phyloP scores from a whole-genome alignment of 2,888 invertebrate genomes.

The Drosophila merina region DNA sequence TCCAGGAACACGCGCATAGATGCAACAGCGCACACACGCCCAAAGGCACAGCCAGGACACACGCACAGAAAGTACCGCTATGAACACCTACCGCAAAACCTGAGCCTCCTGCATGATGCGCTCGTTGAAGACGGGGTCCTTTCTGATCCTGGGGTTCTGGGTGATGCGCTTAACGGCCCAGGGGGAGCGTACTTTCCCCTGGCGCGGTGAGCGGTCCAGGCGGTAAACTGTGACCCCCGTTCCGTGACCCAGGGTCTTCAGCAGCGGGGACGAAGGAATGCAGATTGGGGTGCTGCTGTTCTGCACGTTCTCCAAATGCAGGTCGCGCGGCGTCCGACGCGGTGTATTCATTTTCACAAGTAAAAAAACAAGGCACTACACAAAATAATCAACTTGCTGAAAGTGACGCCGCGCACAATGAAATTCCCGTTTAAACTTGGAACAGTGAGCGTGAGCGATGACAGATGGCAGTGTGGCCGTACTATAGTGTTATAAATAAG shows the following conservation, averaged over 20 bases:
- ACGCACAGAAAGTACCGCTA: constrained; percentile 25
- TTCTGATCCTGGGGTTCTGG: constrained; percentile 82
- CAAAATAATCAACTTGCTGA: neutral
- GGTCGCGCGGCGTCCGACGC: constrained; percentile 63
- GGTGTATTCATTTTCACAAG: constrained; percentile 75
- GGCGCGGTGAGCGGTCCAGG: constrained; percentile 89
- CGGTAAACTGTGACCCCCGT: constrained; percentile 92
- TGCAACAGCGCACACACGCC: neutral
- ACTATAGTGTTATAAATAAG: too few species aligned
- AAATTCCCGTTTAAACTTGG: neutral
- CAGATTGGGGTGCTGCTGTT: constrained; percentile 76
- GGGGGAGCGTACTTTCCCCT: constrained; percentile 89
- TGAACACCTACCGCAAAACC: constrained; percentile 85
- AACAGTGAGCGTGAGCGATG: neutral
- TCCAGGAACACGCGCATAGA: neutral
- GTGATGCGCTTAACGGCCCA: constrained; percentile 93
- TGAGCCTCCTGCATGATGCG: constrained; percentile 90
- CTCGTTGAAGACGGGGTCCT: constrained; percentile 82
- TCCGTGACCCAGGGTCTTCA: constrained; percentile 90
- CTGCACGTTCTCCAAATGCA: constrained; percentile 74
- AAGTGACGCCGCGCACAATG: neutral
- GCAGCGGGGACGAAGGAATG: constrained; percentile 90
- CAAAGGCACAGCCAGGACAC: constrained; percentile 5
- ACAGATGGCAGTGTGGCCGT: too few species aligned
- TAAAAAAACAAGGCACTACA: neutral